Evolutionary conservation across 1,140 invertebrate species (phyloP).

Genomic region (Trachymyrmex septentrionalis): DNA sequence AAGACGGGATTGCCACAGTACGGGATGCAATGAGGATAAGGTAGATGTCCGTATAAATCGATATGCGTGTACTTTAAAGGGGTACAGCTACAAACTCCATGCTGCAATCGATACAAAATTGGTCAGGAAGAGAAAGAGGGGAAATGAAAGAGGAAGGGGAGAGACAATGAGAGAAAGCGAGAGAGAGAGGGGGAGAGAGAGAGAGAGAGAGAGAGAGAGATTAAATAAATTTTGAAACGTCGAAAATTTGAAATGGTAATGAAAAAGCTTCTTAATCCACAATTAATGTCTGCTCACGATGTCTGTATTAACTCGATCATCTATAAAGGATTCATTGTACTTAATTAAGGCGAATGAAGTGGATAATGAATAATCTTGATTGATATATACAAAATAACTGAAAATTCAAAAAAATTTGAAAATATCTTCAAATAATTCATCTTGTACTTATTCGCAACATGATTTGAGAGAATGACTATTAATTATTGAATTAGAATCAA

Average conservation of each 20-base stretch:
- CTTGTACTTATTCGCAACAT: neutral
- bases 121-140: neutral
- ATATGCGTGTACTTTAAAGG: slow-evolving; percentile 84
- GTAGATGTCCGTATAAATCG: slow-evolving; percentile 77
- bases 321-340: slow-evolving; percentile 64
- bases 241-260: too few species aligned
- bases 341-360: neutral
- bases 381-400: neutral
- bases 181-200: neutral
- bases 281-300: slow-evolving; percentile 63
- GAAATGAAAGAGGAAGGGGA: too few species aligned
- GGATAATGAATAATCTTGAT: neutral
- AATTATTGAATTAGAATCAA: neutral
- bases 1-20: slow-evolving; percentile 81
- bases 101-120: slow-evolving; percentile 77
- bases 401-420: neutral
- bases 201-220: neutral
- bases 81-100: slow-evolving; percentile 80
- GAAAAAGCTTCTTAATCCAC: slow-evolving; percentile 68
- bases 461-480: neutral
- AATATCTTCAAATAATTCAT: neutral
- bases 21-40: slow-evolving; percentile 63
- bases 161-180: neutral
- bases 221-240: slow-evolving; percentile 65
- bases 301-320: slow-evolving; percentile 55